Percentiles rank a stretch among this genome's conserved stretches.
Evolutionary conservation across 2,113 vertebrate species (phyloP).

Genomic region (Misgurnus anguillicaudatus): DNA sequence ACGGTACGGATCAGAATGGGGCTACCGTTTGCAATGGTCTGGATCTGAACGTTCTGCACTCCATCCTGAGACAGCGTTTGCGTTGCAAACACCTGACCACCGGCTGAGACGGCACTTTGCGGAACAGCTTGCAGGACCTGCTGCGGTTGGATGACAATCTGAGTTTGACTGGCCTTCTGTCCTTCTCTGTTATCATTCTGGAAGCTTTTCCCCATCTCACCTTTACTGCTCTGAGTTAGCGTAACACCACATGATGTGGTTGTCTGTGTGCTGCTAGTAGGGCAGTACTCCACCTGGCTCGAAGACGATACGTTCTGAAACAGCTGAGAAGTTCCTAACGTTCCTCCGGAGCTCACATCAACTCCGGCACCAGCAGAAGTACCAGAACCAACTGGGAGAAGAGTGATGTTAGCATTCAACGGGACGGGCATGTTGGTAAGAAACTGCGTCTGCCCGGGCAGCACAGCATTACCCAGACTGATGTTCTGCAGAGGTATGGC

Average conservation of each 20-base stretch:
- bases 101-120: conserved; percentile 75
- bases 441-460: conserved; percentile 91
- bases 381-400: conserved; percentile 87
- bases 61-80: conserved; percentile 91
- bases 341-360: conserved; percentile 50
- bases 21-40: conserved; percentile 85
- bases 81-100: conserved; percentile 85
- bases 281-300: conserved; percentile 54
- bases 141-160: conserved; percentile 84
- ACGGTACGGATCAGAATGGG: conserved; percentile 92
- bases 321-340: conserved; percentile 62
- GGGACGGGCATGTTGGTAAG: conserved; percentile 92
- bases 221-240: conserved; percentile 66
- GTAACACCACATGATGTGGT: conserved; percentile 67
- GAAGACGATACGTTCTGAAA: conserved; percentile 49
- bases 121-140: conserved; percentile 87
- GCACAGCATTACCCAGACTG: conserved; percentile 80
- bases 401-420: conserved; percentile 92
- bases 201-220: conserved; percentile 54
- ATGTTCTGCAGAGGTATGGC: conserved; percentile 93
- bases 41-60: conserved; percentile 93
- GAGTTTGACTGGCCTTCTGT: conserved; percentile 83
- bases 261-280: conserved; percentile 80
- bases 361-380: conserved; percentile 66
- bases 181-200: conserved; percentile 72